These are phyloP conservation scores for Leucania comma DNA, from an alignment of 2,888 invertebrate genomes.

Conservation along the genomic window DNA sequence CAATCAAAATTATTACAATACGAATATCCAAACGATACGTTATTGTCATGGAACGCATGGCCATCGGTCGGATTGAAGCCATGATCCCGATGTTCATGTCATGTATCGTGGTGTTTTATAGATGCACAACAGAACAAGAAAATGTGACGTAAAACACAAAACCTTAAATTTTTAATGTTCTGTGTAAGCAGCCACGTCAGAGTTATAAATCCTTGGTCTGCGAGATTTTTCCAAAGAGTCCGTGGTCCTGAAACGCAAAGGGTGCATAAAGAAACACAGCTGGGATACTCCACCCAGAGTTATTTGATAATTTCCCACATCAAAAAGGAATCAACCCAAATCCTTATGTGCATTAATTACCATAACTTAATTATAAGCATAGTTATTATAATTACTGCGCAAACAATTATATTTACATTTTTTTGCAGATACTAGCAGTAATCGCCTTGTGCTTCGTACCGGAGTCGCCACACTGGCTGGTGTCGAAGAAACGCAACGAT, in stretches of 20 bases:
- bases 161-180: not conserved
- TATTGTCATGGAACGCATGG: not conserved
- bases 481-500: constrained; percentile 91
- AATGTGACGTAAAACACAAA: not conserved
- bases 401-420: constrained; percentile 2
- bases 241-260: too few relatives aligned
- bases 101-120: not conserved
- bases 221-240: too few relatives aligned
- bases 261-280: too few relatives aligned
- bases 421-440: constrained; percentile 89
- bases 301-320: too few relatives aligned
- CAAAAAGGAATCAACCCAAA: too few relatives aligned
- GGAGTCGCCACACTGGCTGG: constrained; percentile 95
- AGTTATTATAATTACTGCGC: too few relatives aligned
- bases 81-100: constrained; percentile 7
- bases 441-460: constrained; percentile 93
- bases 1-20: not conserved
- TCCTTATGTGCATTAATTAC: too few relatives aligned
- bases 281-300: too few relatives aligned
- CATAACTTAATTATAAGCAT: not conserved
- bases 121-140: not conserved
- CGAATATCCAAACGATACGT: not conserved
- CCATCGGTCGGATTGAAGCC: not conserved
- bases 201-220: too few relatives aligned
- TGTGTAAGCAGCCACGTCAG: too few relatives aligned